Conservation (phyloP, 2,888 invertebrate genomes). For the Ypsolopha sequella region DNA sequence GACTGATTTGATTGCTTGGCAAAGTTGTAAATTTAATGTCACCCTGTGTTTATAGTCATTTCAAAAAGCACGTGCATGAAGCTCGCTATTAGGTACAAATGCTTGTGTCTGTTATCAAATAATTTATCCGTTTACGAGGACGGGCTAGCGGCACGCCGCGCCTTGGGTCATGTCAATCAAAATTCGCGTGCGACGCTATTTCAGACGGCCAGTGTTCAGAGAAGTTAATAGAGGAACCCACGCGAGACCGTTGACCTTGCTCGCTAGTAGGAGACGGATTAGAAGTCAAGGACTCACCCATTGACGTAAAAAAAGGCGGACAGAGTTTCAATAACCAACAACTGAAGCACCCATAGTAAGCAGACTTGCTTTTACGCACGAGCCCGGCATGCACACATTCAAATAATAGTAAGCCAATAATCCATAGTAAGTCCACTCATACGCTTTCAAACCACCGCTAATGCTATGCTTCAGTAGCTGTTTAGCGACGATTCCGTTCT, state of each 20-base stretch:
- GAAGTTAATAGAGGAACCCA: slow-evolving; percentile 29
- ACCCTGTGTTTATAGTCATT: not conserved
- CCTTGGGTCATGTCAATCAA: slow-evolving; percentile 23
- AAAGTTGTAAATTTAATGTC: not conserved
- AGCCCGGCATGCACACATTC: too few relatives aligned
- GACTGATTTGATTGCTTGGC: not conserved
- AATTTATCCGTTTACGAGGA: not conserved
- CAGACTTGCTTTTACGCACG: too few relatives aligned
- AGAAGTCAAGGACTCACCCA: slow-evolving; percentile 27
- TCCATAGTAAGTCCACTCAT: too few relatives aligned
- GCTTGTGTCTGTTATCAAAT: not conserved
- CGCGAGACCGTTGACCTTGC: slow-evolving; percentile 37
- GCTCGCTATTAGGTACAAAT: not conserved
- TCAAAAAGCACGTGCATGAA: not conserved
- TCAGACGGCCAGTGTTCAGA: slow-evolving; percentile 23
- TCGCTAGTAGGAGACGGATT: not conserved
- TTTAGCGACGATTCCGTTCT: too few relatives aligned
- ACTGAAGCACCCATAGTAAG: too few relatives aligned
- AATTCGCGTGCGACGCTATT: slow-evolving; percentile 28
- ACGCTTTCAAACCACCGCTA: too few relatives aligned
- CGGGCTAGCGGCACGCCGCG: not conserved
- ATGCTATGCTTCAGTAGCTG: too few relatives aligned
- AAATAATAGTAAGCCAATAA: too few relatives aligned
- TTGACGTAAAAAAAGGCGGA: too few relatives aligned
- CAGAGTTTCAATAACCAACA: too few relatives aligned